phyloP scores from a whole-genome alignment of 2,888 invertebrate species.

The Rhodophaea formosa region DNA sequence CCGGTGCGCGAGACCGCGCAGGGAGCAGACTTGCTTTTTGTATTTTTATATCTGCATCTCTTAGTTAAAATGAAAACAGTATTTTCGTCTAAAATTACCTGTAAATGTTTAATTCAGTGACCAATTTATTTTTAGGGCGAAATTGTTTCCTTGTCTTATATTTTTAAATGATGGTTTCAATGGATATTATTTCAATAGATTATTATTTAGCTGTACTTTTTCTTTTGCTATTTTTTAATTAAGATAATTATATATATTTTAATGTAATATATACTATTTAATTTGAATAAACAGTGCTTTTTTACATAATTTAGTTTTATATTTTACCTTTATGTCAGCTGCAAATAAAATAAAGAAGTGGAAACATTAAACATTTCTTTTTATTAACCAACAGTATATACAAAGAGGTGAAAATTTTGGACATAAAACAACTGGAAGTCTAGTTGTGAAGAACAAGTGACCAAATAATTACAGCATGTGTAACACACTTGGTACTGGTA shows the following conservation, averaged over 20 bases:
- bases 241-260: slow-evolving; percentile 75
- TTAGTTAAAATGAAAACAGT: slow-evolving; percentile 58
- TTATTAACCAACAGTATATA: slow-evolving; percentile 66
- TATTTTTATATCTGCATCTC: slow-evolving; percentile 75
- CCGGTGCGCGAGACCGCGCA: slow-evolving; percentile 58
- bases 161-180: slow-evolving; percentile 64
- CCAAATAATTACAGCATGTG: slow-evolving; percentile 49
- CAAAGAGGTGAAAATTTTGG: slow-evolving; percentile 46
- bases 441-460: slow-evolving; percentile 36
- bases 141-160: slow-evolving; percentile 64
- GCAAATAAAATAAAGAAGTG: slow-evolving; percentile 2
- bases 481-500: slow-evolving; percentile 47
- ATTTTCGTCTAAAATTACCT: slow-evolving; percentile 63
- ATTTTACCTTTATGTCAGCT: slow-evolving; percentile 24
- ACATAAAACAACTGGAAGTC: slow-evolving; percentile 36
- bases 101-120: slow-evolving; percentile 64
- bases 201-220: slow-evolving; percentile 73
- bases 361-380: slow-evolving; percentile 36
- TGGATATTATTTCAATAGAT: slow-evolving; percentile 75
- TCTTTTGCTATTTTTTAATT: slow-evolving; percentile 77
- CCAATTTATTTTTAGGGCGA: slow-evolving; percentile 60
- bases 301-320: slow-evolving; percentile 48
- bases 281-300: slow-evolving; percentile 81
- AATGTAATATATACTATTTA: slow-evolving; percentile 80
- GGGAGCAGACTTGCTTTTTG: slow-evolving; percentile 75